Percentiles rank a stretch among this genome's conserved stretches.
Conservation (phyloP, 2,888 invertebrate species). For the Trisateles emortualis region DNA sequence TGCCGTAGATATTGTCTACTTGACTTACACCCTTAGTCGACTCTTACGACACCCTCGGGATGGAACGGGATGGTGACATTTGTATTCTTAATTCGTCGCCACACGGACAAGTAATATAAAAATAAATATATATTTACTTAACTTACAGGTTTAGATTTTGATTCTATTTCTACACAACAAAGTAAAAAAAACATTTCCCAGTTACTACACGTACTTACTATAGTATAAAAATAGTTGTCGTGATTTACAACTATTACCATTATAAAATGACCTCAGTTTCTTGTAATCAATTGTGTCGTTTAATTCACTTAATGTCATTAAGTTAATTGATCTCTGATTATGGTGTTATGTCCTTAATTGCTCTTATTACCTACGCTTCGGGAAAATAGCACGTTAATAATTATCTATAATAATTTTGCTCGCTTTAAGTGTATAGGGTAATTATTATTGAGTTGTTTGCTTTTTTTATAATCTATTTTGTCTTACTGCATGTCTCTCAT, state of each 20-base stretch:
- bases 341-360: conserved; percentile 76
- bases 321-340: conserved; percentile 74
- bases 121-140: too few species aligned
- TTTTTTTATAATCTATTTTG: too few species aligned
- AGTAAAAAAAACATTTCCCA: not conserved
- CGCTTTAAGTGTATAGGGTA: conserved; percentile 13
- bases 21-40: too few species aligned
- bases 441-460: conserved; percentile 17
- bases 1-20: too few species aligned
- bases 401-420: conserved; percentile 34
- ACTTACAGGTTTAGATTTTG: too few species aligned
- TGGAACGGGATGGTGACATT: too few species aligned
- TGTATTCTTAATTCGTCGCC: too few species aligned
- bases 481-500: too few species aligned
- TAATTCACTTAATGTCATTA: conserved; percentile 79
- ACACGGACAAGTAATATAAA: too few species aligned
- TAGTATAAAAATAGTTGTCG: conserved; percentile 41
- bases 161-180: not conserved
- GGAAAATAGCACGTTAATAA: conserved; percentile 39
- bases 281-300: conserved; percentile 75
- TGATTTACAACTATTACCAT: conserved; percentile 65
- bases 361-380: conserved; percentile 54
- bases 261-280: conserved; percentile 71
- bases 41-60: too few species aligned
- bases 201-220: not conserved